Evolutionary conservation across 2,113 vertebrate species (phyloP).

Genomic region (Cacatua alba): DNA sequence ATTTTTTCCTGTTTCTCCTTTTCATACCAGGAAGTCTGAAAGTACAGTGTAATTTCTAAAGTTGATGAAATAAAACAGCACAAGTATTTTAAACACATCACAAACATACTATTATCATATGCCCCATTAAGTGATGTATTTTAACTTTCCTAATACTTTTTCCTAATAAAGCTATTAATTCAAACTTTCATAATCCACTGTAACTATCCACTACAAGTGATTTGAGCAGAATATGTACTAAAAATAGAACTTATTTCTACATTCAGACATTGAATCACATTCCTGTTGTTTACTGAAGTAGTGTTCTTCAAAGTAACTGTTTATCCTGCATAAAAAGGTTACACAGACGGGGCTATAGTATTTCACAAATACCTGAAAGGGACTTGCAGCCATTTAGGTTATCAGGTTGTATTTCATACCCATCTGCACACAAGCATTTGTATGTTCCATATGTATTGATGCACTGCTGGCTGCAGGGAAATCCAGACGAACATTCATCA

Average conservation of each 20-base stretch:
- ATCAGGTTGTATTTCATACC: conserved; percentile 88
- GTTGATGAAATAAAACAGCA: not conserved
- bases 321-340: not conserved
- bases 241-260: not conserved
- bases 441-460: conserved; percentile 96
- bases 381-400: conserved; percentile 91
- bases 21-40: not conserved
- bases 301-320: not conserved
- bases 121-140: not conserved
- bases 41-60: not conserved
- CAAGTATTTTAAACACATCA: not conserved
- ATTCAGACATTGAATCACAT: not conserved
- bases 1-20: not conserved
- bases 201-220: not conserved
- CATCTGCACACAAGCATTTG: conserved; percentile 92
- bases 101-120: not conserved
- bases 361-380: conserved; percentile 83
- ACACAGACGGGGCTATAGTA: not conserved
- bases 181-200: not conserved
- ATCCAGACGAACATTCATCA: conserved; percentile 91
- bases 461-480: conserved; percentile 96
- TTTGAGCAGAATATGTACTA: not conserved
- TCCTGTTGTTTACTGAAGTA: not conserved
- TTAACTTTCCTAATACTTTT: not conserved
- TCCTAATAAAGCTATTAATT: not conserved